Evolutionary conservation across 2,797 vertebrate species (phyloP).

Genomic region (Lutjanus argentimaculatus): DNA sequence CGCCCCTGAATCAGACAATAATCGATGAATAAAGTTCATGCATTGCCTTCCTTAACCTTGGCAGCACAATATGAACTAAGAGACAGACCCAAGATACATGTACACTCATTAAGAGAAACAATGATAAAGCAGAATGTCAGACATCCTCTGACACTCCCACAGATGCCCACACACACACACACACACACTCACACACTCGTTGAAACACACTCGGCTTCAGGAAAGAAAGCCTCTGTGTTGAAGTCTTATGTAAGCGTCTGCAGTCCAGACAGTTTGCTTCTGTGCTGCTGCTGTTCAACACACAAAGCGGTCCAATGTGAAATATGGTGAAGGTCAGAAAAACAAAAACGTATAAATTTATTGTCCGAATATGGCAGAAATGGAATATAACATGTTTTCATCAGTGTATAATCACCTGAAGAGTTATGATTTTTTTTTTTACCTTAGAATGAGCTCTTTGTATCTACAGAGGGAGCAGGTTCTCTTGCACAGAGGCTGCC

Average conservation of each 20-base stretch:
- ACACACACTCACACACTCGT: no score
- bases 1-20: no score
- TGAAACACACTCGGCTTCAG: background rate
- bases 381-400: no score
- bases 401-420: no score
- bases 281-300: constrained; percentile 26
- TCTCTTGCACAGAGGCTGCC: no score
- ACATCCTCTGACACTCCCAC: background rate
- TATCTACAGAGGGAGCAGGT: no score
- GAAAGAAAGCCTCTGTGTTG: constrained; percentile 46
- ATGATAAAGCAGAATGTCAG: background rate
- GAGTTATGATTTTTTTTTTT: no score
- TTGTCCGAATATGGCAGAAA: no score
- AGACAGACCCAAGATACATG: background rate
- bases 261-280: constrained; percentile 38
- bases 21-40: no score
- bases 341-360: background rate
- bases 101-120: background rate
- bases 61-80: background rate
- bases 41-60: no score
- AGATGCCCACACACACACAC: background rate
- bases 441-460: no score
- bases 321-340: constrained; percentile 23
- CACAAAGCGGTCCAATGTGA: constrained; percentile 25
- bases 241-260: constrained; percentile 37